A percentile compares a stretch with the other conserved stretches of the same genome.
Conservation (phyloP, 2,113 vertebrate species). For the Nesogale talazaci region DNA sequence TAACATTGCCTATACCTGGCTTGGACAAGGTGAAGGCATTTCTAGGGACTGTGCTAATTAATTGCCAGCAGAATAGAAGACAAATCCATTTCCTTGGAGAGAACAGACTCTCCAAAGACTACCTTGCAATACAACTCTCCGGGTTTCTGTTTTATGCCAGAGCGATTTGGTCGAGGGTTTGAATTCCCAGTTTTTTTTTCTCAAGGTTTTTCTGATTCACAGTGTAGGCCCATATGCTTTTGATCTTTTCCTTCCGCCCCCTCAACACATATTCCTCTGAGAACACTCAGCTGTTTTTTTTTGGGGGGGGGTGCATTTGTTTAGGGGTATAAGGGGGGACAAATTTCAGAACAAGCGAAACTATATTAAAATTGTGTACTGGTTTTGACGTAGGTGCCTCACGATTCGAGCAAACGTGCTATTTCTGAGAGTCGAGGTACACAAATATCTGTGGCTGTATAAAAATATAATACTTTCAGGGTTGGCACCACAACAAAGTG, state of each 20-base stretch:
- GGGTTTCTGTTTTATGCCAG: conserved; percentile 6
- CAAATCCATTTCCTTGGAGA: not conserved
- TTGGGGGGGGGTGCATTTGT: not conserved
- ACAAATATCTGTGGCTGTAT: conserved; percentile 65
- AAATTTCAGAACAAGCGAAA: conserved; percentile 62
- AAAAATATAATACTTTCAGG: conserved; percentile 65
- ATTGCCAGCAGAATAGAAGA: conserved; percentile 45
- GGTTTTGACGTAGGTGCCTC: conserved; percentile 77
- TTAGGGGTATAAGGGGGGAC: not conserved
- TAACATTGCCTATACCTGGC: not conserved
- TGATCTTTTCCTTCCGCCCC: conserved; percentile 52
- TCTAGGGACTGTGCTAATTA: not conserved
- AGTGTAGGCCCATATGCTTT: not conserved
- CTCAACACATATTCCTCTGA: conserved; percentile 12
- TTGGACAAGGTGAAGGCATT: conserved; percentile 15
- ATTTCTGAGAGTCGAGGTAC: conserved; percentile 71
- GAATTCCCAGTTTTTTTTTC: conserved; percentile 24
- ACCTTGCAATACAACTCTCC: not conserved
- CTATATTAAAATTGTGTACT: conserved; percentile 62
- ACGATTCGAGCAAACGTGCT: conserved; percentile 68
- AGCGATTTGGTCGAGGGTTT: conserved; percentile 7
- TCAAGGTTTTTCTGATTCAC: not conserved
- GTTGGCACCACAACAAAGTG: conserved; percentile 32
- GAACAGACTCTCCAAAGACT: not conserved
- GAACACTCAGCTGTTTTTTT: conserved; percentile 57